Evolutionary conservation across 2,797 vertebrate species (phyloP), one percentile per base, ranked within the genome.

Genomic region (Gymnopithys bicolor): DNA sequence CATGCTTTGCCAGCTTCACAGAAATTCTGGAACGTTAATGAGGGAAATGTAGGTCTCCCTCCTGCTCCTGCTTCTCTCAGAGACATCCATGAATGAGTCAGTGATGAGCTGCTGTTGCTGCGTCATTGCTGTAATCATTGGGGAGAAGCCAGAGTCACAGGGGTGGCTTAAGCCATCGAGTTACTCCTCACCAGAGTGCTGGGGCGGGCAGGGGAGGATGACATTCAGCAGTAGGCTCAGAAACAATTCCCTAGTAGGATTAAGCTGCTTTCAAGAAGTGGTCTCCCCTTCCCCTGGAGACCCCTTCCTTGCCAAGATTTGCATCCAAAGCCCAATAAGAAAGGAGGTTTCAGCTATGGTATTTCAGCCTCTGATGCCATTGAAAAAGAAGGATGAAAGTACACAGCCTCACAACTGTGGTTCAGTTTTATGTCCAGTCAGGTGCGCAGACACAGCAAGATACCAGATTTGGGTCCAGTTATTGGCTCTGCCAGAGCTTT

Each of bases 221-320:
- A 77, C 63, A 91, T 73, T 77, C 83, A 88, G 52, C 55, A 46
- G 39, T 23, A 32, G 62, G 32, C 56, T 90, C 60, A 87, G 60
- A 87, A 87, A 43, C 16, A 86, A 82, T 74, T 84, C 87, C 70
- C 80, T 58, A 18, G 13, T 9, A 91, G 76, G 91, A 95, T 96
- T 93, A 93, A 67, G 23, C 55, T 58, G 27, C 83, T 94, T 89
- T 93, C 85, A 91, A 88, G 71, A 83, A 52, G 55, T 88, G 33
- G 58, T 15, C 8, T 94, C 46, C 32, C 13, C 19, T 56, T 91
- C 18, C 41, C 19, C 41, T 43, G 18, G 11, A 56, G 17, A 46
- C 7, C 32, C 23, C 56, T 70, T 74, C 41, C 27, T 56, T 84
- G 81, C 56, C 85, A 94, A 76, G 33, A 11, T 88, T 81, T 88